Evolutionary conservation across 2,797 vertebrate species (phyloP), one percentile per base, ranked within the genome.

Genomic region (Yasuhikotakia modesta): DNA sequence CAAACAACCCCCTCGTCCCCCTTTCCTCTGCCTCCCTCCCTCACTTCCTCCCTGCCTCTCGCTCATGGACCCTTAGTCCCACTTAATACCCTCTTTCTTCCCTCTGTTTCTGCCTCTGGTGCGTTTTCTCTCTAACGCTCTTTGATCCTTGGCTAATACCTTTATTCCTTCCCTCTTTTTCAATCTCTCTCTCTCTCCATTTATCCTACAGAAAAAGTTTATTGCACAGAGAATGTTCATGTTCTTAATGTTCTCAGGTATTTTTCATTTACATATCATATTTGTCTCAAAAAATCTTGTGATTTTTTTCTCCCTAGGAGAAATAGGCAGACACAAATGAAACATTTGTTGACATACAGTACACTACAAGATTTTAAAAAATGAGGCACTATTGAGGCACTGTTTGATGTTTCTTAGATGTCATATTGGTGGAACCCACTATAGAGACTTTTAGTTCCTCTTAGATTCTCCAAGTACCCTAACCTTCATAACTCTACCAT

Each of bases 51-150:
- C 35, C 68, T 52, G 43, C 24, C 32, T 74, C 68, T 67, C 45
- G 53, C 52, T 70, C 43, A 64, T 52, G 43, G 67, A 64, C 61
- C 39, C 60, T 53, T 71, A 70, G 67, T 71, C 48, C 16, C 48
- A 53, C 58, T 65, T 78, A 71, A 71, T 71, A 78, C 60, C 67
- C 43, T 71, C 58, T 60, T 69, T 69, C 48, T 70, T 70, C 55
- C 61, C 21, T 61, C 14, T 76, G 50, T 71, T 57, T 81, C 79
- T 64, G 65, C 58, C 66, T 73, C 64, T 61, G 24, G 39, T 79
- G 63, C 13, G 13, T 61, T 63, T 65, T 57, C 22, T 50, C 24
- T 14, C 55, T 45, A 57, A 48, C 30, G 14, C 43, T 43, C 30
- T 32, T 32, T 71, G 76, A 78, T 71, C 76, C 57, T 27, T 21